These are phyloP conservation scores for Nesoenas mayeri DNA, from an alignment of 2,113 vertebrate genomes.

Conservation along the genomic window DNA sequence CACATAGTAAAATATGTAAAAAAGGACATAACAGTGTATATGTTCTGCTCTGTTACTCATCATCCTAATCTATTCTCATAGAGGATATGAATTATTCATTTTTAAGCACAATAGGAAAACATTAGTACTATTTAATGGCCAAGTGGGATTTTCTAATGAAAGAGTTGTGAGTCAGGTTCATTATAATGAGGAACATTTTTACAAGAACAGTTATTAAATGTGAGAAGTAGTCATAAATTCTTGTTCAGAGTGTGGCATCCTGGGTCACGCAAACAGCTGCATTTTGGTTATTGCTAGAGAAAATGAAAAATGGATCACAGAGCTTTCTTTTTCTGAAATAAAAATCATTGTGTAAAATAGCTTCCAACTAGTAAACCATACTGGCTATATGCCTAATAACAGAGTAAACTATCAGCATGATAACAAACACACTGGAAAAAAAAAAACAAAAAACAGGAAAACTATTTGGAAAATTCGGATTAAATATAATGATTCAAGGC, in stretches of 20 bases:
- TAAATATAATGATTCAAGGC: background rate
- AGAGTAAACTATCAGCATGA: background rate
- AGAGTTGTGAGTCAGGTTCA: background rate
- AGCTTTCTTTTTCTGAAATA: background rate
- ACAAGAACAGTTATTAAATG: background rate
- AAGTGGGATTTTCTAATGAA: slow-evolving; percentile 13
- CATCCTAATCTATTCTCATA: background rate
- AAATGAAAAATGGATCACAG: background rate
- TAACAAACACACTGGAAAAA: background rate
- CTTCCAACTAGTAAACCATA: background rate
- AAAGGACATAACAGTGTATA: background rate
- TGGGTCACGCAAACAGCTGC: background rate
- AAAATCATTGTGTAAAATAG: background rate
- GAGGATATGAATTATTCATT: slow-evolving; percentile 39
- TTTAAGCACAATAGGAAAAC: background rate
- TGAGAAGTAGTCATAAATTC: background rate
- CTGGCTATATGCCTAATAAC: background rate
- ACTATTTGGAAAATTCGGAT: background rate
- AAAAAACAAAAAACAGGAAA: background rate
- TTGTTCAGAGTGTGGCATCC: background rate
- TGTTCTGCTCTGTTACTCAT: background rate
- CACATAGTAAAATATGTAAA: background rate
- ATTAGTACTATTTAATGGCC: background rate
- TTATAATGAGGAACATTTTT: background rate
- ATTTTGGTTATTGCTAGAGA: background rate